These are phyloP conservation scores for Eupithecia inturbata DNA, from an alignment of 2,888 invertebrate species.

Conservation along the genomic window DNA sequence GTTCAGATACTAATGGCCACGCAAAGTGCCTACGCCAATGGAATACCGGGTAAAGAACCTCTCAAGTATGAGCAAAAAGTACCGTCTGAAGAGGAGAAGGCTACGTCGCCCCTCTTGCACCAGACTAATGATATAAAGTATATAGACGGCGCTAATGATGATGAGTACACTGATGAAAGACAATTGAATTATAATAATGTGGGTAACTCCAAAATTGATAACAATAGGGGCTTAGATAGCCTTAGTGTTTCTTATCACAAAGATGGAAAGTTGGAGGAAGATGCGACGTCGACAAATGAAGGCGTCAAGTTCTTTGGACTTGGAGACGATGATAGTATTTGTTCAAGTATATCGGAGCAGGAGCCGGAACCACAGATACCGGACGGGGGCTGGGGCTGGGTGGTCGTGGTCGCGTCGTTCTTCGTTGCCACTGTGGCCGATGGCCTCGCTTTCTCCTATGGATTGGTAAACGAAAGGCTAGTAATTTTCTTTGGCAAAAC, in stretches of 20 bases:
- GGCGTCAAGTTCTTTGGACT: slow-evolving; percentile 82
- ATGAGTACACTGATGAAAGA: slow-evolving; percentile 57
- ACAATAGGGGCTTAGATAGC: slow-evolving; percentile 53
- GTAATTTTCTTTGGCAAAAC: slow-evolving; percentile 89
- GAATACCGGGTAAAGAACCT: slow-evolving; percentile 76
- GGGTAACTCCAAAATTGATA: slow-evolving; percentile 68
- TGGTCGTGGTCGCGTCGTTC: slow-evolving; percentile 93
- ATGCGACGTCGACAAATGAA: slow-evolving; percentile 74
- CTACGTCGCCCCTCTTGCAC: slow-evolving; percentile 74
- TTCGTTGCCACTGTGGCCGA: slow-evolving; percentile 95
- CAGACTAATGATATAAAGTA: slow-evolving; percentile 67
- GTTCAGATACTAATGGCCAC: slow-evolving; percentile 75
- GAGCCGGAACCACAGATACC: slow-evolving; percentile 86
- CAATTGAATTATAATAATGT: slow-evolving; percentile 70
- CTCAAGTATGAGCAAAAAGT: slow-evolving; percentile 71
- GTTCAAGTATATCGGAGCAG: slow-evolving; percentile 67
- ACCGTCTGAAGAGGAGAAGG: slow-evolving; percentile 81
- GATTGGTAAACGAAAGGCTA: slow-evolving; percentile 92
- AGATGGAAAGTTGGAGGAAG: slow-evolving; percentile 68
- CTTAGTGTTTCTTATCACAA: slow-evolving; percentile 65
- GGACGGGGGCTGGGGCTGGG: slow-evolving; percentile 96
- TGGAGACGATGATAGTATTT: slow-evolving; percentile 79
- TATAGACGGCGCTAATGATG: slow-evolving; percentile 68
- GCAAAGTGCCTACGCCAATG: slow-evolving; percentile 74
- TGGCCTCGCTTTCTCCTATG: slow-evolving; percentile 96